Evolutionary conservation across 2,113 vertebrate genomes (phyloP).

Genomic region (Phycodurus eques): DNA sequence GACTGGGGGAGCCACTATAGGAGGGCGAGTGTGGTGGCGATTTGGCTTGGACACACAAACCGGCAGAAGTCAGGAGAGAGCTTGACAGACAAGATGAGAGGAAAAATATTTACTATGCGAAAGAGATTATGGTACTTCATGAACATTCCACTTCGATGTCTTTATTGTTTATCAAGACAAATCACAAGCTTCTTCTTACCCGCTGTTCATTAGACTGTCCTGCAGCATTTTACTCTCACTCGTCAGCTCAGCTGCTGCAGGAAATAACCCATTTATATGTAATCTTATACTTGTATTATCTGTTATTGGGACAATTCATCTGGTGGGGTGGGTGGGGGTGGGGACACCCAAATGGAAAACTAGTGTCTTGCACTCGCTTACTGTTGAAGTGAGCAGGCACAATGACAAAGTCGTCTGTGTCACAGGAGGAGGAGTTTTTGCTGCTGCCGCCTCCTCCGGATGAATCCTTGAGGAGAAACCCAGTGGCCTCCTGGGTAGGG

Average conservation of each 20-base stretch:
- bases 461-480: conserved; percentile 87
- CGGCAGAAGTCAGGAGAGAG: conserved; percentile 85
- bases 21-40: conserved; percentile 85
- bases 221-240: conserved; percentile 84
- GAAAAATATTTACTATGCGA: neutral
- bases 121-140: neutral
- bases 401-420: conserved; percentile 97
- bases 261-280: conserved; percentile 1
- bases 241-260: conserved; percentile 78
- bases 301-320: neutral
- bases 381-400: conserved; percentile 91
- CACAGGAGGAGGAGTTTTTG: conserved; percentile 93
- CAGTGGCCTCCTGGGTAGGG: conserved; percentile 80
- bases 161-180: neutral
- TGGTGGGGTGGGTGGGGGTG: neutral
- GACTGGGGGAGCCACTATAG: conserved; percentile 83
- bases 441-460: conserved; percentile 83
- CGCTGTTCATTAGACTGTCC: conserved; percentile 91
- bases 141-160: neutral
- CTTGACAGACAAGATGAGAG: conserved; percentile 58
- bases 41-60: conserved; percentile 82
- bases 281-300: neutral
- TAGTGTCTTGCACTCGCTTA: conserved; percentile 58
- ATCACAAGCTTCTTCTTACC: conserved; percentile 72
- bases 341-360: neutral